These are phyloP conservation scores for Megalurothrips usitatus DNA, from an alignment of 2,888 invertebrate genomes.

Conservation along the genomic window DNA sequence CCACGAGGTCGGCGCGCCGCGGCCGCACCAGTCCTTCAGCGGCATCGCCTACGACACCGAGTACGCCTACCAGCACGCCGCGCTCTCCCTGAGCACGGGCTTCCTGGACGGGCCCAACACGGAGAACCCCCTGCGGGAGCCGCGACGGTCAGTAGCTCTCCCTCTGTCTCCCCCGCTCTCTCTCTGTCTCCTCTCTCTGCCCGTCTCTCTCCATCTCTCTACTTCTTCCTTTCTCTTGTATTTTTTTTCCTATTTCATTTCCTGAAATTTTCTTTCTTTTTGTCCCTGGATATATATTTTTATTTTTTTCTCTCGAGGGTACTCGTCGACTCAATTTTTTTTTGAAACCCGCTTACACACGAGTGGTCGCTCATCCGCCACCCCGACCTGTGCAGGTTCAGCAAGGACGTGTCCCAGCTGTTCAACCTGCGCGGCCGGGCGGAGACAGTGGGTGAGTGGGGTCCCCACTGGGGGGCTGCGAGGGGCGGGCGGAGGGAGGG, in stretches of 20 bases:
- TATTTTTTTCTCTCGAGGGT: too few relatives aligned
- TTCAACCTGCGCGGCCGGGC: background rate
- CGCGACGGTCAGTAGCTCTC: background rate
- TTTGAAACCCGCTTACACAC: too few relatives aligned
- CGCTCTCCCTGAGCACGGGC: background rate
- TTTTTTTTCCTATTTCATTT: too few relatives aligned
- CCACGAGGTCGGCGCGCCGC: background rate
- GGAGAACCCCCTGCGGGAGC: slow-evolving; percentile 8
- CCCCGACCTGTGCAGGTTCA: background rate
- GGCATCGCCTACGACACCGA: slow-evolving; percentile 10
- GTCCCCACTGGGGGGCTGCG: background rate
- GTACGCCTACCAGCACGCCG: slow-evolving; percentile 10
- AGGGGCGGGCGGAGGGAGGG: too few relatives aligned
- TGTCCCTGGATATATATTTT: too few relatives aligned
- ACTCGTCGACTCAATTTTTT: too few relatives aligned
- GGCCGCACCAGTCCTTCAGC: background rate
- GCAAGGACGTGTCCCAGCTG: slow-evolving; percentile 1
- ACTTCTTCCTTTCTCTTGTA: too few relatives aligned
- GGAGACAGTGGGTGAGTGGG: background rate
- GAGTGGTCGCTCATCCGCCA: too few relatives aligned
- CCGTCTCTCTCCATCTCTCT: too few relatives aligned
- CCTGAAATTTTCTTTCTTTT: too few relatives aligned
- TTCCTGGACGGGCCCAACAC: background rate
- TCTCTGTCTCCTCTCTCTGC: too few relatives aligned
- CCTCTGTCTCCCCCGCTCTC: too few relatives aligned